Conservation (phyloP, 2,797 vertebrate species). For the Acanthurus lineatus region DNA sequence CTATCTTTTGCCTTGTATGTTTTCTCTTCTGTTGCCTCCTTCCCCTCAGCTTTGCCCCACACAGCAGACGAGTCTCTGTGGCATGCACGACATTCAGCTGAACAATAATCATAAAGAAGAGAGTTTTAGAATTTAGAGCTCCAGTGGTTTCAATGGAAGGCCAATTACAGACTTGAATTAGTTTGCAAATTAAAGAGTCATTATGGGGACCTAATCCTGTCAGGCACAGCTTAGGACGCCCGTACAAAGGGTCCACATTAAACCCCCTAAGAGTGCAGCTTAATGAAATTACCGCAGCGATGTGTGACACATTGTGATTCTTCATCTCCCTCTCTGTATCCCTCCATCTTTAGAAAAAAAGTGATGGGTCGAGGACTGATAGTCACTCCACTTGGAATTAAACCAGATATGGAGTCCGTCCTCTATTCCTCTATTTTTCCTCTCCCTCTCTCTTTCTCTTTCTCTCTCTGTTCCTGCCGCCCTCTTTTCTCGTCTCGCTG, state of each 20-base stretch:
- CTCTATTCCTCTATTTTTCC: conserved; percentile 49
- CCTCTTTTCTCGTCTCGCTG: conserved; percentile 62
- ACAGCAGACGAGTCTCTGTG: conserved; percentile 81
- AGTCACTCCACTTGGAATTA: conserved; percentile 66
- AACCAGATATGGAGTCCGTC: conserved; percentile 68
- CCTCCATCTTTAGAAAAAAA: conserved; percentile 61
- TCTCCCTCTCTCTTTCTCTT: neutral
- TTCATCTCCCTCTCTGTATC: conserved; percentile 72
- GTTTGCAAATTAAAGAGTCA: conserved; percentile 98
- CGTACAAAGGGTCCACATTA: conserved; percentile 83
- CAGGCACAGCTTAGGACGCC: conserved; percentile 88
- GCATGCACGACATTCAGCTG: conserved; percentile 89
- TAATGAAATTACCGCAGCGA: conserved; percentile 78
- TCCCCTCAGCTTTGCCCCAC: conserved; percentile 35
- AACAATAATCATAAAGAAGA: conserved; percentile 89
- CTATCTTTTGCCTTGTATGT: conserved; percentile 1
- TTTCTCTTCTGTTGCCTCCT: neutral
- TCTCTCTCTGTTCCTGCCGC: conserved; percentile 44
- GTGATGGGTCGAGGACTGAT: conserved; percentile 51
- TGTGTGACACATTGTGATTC: conserved; percentile 74
- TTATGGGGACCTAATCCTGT: conserved; percentile 96
- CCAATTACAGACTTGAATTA: conserved; percentile 98
- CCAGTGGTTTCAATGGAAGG: conserved; percentile 95
- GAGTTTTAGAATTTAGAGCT: conserved; percentile 93
- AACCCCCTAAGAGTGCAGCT: conserved; percentile 82